Percentiles rank a stretch among this genome's conserved stretches.
These are phyloP conservation scores for Sinocyclocheilus anshuiensis DNA, from an alignment of 2,113 vertebrate species.

Conservation along the genomic window DNA sequence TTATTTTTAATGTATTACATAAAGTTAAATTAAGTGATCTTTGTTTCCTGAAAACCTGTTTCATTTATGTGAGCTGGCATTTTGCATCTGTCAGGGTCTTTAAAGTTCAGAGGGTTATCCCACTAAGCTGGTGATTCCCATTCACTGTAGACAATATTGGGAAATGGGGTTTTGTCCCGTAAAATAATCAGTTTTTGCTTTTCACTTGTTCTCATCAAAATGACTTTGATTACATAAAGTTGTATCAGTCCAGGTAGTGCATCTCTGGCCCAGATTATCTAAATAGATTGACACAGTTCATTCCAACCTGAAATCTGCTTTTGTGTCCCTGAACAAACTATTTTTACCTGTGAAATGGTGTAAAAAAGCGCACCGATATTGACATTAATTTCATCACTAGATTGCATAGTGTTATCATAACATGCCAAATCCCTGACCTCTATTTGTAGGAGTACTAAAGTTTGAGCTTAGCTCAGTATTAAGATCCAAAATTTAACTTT, in stretches of 20 bases:
- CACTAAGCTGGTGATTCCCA: background rate
- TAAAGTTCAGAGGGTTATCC: background rate
- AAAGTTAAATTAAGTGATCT: background rate
- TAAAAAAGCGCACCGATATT: background rate
- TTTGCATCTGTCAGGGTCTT: constrained; percentile 25
- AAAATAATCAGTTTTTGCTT: constrained; percentile 12
- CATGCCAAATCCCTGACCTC: constrained; percentile 17
- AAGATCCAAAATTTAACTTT: background rate
- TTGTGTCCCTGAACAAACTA: background rate
- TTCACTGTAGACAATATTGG: constrained; percentile 9
- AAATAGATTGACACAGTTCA: background rate
- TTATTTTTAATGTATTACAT: background rate
- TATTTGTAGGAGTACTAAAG: background rate
- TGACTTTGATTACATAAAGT: constrained; percentile 31
- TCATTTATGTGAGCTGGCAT: background rate
- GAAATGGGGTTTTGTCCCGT: constrained; percentile 12
- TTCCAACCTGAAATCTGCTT: constrained; percentile 3
- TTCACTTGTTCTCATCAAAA: background rate
- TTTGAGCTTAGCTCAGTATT: constrained; percentile 5
- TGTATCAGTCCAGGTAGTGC: background rate
- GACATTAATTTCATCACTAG: background rate
- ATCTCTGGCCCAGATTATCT: constrained; percentile 16
- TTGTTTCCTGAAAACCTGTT: constrained; percentile 8
- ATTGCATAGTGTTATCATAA: background rate
- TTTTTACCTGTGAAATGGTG: constrained; percentile 9